These are phyloP conservation scores for Cheirogaleus major DNA, from an alignment of 2,797 vertebrate species.

Conservation along the genomic window DNA sequence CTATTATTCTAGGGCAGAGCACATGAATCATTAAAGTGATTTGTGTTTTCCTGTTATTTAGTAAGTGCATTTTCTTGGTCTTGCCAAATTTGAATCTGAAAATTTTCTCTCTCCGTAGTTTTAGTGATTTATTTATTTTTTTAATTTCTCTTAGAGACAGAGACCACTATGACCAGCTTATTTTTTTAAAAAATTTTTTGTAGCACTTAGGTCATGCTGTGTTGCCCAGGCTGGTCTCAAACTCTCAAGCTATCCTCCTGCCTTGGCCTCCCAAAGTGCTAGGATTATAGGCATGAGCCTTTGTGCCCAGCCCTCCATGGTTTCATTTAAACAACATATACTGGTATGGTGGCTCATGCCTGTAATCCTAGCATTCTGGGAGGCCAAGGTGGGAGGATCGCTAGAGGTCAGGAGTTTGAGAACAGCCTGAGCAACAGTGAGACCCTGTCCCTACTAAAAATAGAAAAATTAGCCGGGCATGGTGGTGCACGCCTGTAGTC, in stretches of 20 bases:
- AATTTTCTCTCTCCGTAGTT: background rate
- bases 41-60: conserved; percentile 48
- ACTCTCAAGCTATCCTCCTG: background rate
- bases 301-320: background rate
- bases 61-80: conserved; percentile 45
- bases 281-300: background rate
- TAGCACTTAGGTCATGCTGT: background rate
- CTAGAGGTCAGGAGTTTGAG: no score
- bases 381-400: no score
- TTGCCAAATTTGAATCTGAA: conserved; percentile 43
- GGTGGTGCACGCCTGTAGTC: no score
- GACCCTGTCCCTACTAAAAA: no score
- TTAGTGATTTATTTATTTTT: background rate
- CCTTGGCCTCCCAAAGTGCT: background rate
- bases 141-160: background rate
- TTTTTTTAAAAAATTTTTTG: background rate
- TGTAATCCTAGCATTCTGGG: no score
- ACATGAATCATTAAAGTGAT: conserved; percentile 45
- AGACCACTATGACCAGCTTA: background rate
- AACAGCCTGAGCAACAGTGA: no score
- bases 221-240: background rate
- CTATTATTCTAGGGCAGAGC: background rate
- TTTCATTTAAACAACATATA: background rate
- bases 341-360: no score
- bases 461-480: no score